A percentile compares a stretch with the other conserved stretches of the same genome.
Evolutionary conservation across 2,797 vertebrate genomes (phyloP).

Genomic region (Pseudochirops corinnae): DNA sequence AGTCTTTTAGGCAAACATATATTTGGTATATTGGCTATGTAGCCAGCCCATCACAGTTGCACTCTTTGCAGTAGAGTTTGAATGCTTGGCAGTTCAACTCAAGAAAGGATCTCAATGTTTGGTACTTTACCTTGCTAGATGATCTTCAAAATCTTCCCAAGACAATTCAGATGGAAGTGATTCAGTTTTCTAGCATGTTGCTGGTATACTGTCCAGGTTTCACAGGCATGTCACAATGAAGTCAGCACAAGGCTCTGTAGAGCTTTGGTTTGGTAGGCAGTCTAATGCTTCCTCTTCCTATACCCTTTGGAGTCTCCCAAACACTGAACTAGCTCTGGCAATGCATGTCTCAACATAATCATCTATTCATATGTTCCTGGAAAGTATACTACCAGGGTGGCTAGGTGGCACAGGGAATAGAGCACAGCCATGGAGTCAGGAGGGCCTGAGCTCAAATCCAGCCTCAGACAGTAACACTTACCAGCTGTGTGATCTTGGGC

Average conservation of each 20-base stretch:
- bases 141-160: neutral
- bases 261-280: neutral
- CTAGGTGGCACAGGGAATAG: no score
- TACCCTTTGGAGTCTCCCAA: neutral
- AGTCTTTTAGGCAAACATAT: neutral
- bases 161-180: neutral
- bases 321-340: neutral
- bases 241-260: neutral
- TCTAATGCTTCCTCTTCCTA: neutral
- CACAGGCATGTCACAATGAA: neutral
- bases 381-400: neutral
- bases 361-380: neutral
- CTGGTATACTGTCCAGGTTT: neutral
- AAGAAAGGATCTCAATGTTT: neutral
- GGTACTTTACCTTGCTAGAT: neutral
- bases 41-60: neutral
- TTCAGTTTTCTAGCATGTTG: neutral
- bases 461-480: no score
- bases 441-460: no score
- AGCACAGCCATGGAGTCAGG: no score
- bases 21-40: neutral
- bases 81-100: neutral
- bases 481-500: no score
- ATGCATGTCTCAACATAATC: neutral
- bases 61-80: neutral